phyloP scores from a whole-genome alignment of 2,797 vertebrate species.

The Orientallactaga sibirica region DNA sequence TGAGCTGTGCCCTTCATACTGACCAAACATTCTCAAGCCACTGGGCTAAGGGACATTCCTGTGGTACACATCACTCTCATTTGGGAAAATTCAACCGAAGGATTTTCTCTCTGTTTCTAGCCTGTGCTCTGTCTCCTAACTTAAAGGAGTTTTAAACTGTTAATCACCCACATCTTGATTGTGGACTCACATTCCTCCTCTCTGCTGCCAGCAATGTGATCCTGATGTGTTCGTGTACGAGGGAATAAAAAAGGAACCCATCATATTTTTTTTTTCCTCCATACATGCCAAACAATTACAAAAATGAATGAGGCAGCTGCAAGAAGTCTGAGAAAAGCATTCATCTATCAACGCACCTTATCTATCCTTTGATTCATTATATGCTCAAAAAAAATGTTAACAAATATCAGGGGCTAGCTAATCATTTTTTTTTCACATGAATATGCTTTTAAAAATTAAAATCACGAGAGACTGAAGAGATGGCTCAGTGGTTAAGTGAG shows the following conservation, averaged over 20 bases:
- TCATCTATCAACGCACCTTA: not conserved
- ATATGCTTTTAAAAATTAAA: slow-evolving; percentile 61
- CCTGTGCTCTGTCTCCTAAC: not conserved
- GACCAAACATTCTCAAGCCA: slow-evolving; percentile 31
- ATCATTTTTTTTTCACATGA: slow-evolving; percentile 50
- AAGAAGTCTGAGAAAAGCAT: not conserved
- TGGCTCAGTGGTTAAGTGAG: too few relatives aligned
- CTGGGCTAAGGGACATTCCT: not conserved
- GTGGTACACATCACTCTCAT: not conserved
- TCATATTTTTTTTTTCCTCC: slow-evolving; percentile 6
- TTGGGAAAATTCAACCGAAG: not conserved
- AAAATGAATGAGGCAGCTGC: not conserved
- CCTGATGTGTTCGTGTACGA: slow-evolving; percentile 52
- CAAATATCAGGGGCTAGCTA: not conserved
- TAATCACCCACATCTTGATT: slow-evolving; percentile 36
- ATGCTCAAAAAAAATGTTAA: slow-evolving; percentile 51
- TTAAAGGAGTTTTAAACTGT: slow-evolving; percentile 42
- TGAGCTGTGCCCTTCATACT: not conserved
- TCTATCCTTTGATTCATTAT: not conserved
- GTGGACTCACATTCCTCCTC: not conserved
- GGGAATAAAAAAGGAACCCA: slow-evolving; percentile 55
- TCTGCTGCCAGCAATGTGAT: slow-evolving; percentile 50
- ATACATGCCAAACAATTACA: not conserved
- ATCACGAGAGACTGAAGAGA: not conserved
- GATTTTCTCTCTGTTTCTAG: not conserved